Evolutionary conservation across 1,140 invertebrate genomes (phyloP).

Genomic region (Macrobrachium nipponense): DNA sequence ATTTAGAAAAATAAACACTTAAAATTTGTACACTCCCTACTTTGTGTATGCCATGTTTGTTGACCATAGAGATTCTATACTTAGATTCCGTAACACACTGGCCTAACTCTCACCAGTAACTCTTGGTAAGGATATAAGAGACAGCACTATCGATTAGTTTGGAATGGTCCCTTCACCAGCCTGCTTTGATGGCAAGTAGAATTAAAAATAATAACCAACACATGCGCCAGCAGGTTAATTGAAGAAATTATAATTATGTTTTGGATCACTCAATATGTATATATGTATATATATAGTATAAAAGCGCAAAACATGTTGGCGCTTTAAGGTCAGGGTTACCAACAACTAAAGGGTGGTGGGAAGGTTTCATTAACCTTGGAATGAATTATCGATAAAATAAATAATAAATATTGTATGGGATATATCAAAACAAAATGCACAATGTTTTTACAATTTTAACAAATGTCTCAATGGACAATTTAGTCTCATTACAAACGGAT

Average conservation of each 20-base stretch:
- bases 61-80: constrained; percentile 46
- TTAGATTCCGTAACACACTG: constrained; percentile 23
- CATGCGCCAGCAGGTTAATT: constrained; percentile 39
- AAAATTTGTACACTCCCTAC: constrained; percentile 50
- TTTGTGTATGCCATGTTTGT: constrained; percentile 51
- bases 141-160: constrained; percentile 52
- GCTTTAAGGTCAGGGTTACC: constrained; percentile 1
- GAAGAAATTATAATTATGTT: constrained; percentile 21
- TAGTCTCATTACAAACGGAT: too few relatives aligned
- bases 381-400: too few relatives aligned
- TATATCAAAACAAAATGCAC: too few relatives aligned
- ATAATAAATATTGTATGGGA: too few relatives aligned
- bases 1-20: constrained; percentile 51
- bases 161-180: constrained; percentile 57
- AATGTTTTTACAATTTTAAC: too few relatives aligned
- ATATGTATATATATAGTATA: constrained; percentile 23
- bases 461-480: too few relatives aligned
- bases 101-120: constrained; percentile 25
- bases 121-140: constrained; percentile 43
- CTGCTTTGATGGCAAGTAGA: constrained; percentile 45
- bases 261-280: too few relatives aligned
- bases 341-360: not conserved
- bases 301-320: constrained; percentile 18
- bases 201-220: constrained; percentile 25
- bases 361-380: not conserved